Evolutionary conservation across 2,888 invertebrate genomes (phyloP), one percentile per base, ranked within the genome.

Genomic region (Fissipunctia ypsillon): DNA sequence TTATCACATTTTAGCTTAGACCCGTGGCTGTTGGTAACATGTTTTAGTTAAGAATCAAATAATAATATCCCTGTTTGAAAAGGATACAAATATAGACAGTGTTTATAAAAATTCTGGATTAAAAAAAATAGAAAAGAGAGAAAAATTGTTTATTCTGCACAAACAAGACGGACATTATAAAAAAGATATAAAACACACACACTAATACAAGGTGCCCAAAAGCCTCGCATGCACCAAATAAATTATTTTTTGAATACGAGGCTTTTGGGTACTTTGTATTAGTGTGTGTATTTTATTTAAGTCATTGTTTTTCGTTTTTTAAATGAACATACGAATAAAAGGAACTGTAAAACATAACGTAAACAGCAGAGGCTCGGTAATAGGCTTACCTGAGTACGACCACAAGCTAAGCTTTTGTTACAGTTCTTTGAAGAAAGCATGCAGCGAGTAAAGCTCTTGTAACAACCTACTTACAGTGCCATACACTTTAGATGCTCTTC

Each of bases 341-440:
- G 16, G 12, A 52, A 48, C 16, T 31, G 14, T 16, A 5, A 9
- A 43, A 28, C 25, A n/a, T 16, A 52, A 38, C 22, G 16, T 16
- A 43, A 22, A 31, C 31, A 38, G 45, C 25, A n/a, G 45, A 35
- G 5, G 10, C n/a, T 43, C 45, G 2, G 45, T 43, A 74, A 78
- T 41, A 57, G 12, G 56, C 78, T 80, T 80, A 64, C 28, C 22
- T 41, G 35, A 43, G 5, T 57, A 35, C 14, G 16, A 50, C 65
- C 54, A 65, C 28, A 43, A 48, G 41, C 28, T 61, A 38, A 75
- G 66, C 75, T 67, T 63, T 73, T 48, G 48, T 73, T 31, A 35
- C 48, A 56, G 54, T 28, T 19, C 28, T 65, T 65, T 52, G 48
- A 35, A 80, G 35, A 56, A 57, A 66, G 35, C 65, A 45, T 41